A percentile compares a stretch with the other conserved stretches of the same genome.
These are phyloP conservation scores for Chaetodon trifasciatus DNA, from an alignment of 2,797 vertebrate genomes.

Conservation along the genomic window DNA sequence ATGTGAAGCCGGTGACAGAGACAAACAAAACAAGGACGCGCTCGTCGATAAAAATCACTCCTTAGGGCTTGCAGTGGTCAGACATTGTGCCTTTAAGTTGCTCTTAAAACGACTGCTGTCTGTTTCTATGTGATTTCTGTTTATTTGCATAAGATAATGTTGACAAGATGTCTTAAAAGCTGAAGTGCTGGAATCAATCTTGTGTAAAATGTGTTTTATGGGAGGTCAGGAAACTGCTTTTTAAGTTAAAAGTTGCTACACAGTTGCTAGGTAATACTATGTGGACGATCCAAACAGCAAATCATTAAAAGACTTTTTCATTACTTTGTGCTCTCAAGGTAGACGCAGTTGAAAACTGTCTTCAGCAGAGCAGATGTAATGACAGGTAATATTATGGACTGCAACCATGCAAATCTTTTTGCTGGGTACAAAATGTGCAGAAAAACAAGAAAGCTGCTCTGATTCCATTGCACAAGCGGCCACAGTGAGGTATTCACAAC, in stretches of 20 bases:
- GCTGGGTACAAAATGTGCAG: not conserved
- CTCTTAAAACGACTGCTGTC: not conserved
- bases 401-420: not conserved
- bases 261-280: not conserved
- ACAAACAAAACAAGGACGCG: not conserved
- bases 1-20: not conserved
- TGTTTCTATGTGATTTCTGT: not conserved
- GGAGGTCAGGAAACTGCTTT: not conserved
- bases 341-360: not conserved
- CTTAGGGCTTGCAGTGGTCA: not conserved
- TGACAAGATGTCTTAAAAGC: not conserved
- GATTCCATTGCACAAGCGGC: not conserved
- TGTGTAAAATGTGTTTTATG: not conserved
- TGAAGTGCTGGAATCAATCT: not conserved
- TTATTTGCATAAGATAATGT: not conserved
- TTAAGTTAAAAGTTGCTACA: not conserved
- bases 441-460: conserved; percentile 1
- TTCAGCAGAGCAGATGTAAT: not conserved
- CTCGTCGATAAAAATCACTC: not conserved
- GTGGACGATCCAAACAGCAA: not conserved
- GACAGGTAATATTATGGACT: not conserved
- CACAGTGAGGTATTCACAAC: not conserved
- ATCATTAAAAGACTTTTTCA: not conserved
- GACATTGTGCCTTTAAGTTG: not conserved
- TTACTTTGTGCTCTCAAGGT: not conserved